Conservation (phyloP, 2,113 vertebrate species). For the Cacatua alba region DNA sequence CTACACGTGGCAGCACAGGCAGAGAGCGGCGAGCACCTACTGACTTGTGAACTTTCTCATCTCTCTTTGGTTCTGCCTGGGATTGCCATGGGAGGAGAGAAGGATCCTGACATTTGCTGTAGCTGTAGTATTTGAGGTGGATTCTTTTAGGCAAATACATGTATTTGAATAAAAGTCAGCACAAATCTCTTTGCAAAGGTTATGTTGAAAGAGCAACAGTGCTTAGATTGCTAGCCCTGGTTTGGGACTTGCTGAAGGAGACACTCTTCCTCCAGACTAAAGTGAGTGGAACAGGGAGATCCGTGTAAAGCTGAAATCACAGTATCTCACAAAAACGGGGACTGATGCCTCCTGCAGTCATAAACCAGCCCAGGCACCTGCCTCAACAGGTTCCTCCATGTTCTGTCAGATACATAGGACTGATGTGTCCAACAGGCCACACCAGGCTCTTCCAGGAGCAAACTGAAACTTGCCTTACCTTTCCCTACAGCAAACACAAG, state of each 20-base stretch:
- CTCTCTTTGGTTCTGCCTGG: background rate
- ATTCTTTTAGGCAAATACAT: background rate
- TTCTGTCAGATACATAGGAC: background rate
- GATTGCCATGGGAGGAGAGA: background rate
- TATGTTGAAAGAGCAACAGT: background rate
- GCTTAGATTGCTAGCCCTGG: background rate
- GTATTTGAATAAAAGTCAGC: background rate
- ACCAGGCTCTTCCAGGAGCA: background rate
- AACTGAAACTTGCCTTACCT: background rate
- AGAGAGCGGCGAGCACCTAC: background rate
- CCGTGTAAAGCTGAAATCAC: background rate
- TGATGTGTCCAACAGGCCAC: background rate
- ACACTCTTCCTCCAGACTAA: background rate
- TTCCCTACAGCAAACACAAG: background rate
- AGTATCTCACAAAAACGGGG: background rate
- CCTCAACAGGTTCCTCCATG: background rate
- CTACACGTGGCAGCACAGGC: rapidly evolving
- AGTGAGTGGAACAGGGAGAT: background rate
- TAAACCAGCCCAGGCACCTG: background rate
- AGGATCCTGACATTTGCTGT: background rate
- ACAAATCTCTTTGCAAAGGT: background rate
- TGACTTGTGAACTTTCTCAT: background rate
- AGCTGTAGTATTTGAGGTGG: background rate
- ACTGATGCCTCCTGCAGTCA: background rate
- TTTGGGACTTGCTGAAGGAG: background rate